Evolutionary conservation across 1,140 invertebrate species (phyloP).

Genomic region (Oreohelix idahoensis): DNA sequence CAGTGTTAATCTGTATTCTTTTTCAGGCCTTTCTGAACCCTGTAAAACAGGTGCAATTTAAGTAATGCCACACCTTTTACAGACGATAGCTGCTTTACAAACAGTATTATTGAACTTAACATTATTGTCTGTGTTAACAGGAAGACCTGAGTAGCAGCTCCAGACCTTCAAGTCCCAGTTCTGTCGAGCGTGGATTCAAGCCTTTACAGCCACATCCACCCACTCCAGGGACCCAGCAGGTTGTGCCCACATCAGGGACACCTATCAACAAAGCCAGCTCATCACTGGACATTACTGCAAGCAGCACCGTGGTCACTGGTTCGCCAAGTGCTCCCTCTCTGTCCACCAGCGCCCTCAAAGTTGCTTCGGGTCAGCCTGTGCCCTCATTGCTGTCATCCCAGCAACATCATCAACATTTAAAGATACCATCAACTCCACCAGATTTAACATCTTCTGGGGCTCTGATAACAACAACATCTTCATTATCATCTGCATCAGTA

Average conservation of each 20-base stretch:
- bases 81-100: too few species aligned
- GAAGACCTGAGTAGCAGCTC: slow-evolving; percentile 66
- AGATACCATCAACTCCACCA: slow-evolving; percentile 28
- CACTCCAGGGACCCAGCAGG: slow-evolving; percentile 1
- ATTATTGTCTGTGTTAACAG: slow-evolving; percentile 33
- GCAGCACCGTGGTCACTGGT: background rate
- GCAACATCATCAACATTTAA: slow-evolving; percentile 19
- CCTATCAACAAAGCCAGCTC: background rate
- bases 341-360: background rate
- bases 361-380: slow-evolving; percentile 5
- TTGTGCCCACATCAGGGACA: slow-evolving; percentile 1
- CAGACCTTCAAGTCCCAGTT: slow-evolving; percentile 64
- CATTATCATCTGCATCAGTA: background rate
- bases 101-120: too few species aligned
- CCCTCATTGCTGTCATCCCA: slow-evolving; percentile 20
- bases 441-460: too few species aligned
- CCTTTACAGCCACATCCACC: slow-evolving; percentile 32
- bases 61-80: too few species aligned
- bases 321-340: background rate
- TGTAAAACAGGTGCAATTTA: too few species aligned
- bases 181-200: slow-evolving; percentile 53
- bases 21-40: too few species aligned
- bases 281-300: background rate
- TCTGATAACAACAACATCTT: background rate
- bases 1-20: too few species aligned